Base-by-base conservation (phyloP, 1,140 invertebrate genomes). In the Coptotermes formosanus region DNA sequence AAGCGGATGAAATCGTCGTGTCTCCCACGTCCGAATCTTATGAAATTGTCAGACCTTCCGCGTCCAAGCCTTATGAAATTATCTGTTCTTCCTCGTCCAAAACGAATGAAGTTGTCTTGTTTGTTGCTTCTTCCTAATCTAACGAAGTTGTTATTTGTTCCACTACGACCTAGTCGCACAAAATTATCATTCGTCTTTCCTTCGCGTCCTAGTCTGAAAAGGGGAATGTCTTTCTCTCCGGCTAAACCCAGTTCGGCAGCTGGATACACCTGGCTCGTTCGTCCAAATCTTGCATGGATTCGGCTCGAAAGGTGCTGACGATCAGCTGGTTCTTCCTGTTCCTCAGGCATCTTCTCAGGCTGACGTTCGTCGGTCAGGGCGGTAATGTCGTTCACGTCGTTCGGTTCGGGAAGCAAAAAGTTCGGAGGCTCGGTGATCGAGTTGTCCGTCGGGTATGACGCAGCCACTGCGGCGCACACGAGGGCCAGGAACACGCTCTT, bases 21-120 rank as follows among this genome's bases (percentile, higher is more conserved):
- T 38, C 48, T 52, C 7, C 52, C 85, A 19, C 85, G 44, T 14
- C 86, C 86, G 32, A 86, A 82, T 16, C 86, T 32, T 30, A 86
- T 86, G 55, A 85, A 85, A 55, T 55, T 82, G 48, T 83, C 82
- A 19, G 82, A 2, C 48, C 38, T 87, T 9, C 48, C 48, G n/a
- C 89, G 85, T 25, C 89, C 89, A 38, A 89, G 87, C 84, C 89
- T 87, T 64, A 89, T 88, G 85, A 88, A 89, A 82, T 89, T 89
- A 64, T 88, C 88, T 45, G 88, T 88, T 59, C 87, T 52, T 32
- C 82, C 87, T n/a, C 89, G 86, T n/a, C 90, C 90, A 55, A 90
- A 90, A 23, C 90, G 87, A 82, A 90, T 89, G 87, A 90, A 90
- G 83, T 89, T 89, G 82, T 88, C 88, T 16, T 75, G 64, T 30